phyloP scores from a whole-genome alignment of 1,140 invertebrate species.

The Bombus haemorrhoidalis region DNA sequence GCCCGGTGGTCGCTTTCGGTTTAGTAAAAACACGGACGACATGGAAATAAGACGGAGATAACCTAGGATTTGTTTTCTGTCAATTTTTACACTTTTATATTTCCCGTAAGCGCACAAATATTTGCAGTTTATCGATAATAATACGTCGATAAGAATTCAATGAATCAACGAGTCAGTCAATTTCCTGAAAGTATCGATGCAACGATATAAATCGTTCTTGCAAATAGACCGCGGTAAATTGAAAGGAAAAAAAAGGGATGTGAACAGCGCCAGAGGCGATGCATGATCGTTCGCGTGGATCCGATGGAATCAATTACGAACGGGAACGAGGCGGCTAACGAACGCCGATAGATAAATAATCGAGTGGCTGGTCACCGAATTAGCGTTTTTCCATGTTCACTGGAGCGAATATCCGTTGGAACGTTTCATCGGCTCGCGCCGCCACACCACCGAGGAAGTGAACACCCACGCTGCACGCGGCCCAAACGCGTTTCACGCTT shows the following conservation, averaged over 20 bases:
- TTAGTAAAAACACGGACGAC: background rate
- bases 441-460: constrained; percentile 48
- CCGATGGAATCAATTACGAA: constrained; percentile 20
- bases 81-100: no score
- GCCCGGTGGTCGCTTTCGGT: background rate
- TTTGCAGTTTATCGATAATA: background rate
- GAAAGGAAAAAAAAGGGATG: background rate
- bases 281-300: background rate
- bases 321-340: constrained; percentile 29
- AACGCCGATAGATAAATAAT: constrained; percentile 46
- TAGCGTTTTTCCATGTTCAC: constrained; percentile 49
- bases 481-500: constrained; percentile 54
- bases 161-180: background rate
- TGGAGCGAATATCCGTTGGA: constrained; percentile 50
- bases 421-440: constrained; percentile 40
- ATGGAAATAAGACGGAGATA: background rate
- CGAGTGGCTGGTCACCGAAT: constrained; percentile 41
- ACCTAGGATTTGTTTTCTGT: background rate
- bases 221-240: background rate
- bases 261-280: constrained; percentile 24
- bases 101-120: background rate
- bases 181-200: background rate
- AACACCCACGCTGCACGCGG: constrained; percentile 56
- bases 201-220: background rate
- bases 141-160: background rate